Conservation (phyloP, 2,113 vertebrate species). For the Numida meleagris region DNA sequence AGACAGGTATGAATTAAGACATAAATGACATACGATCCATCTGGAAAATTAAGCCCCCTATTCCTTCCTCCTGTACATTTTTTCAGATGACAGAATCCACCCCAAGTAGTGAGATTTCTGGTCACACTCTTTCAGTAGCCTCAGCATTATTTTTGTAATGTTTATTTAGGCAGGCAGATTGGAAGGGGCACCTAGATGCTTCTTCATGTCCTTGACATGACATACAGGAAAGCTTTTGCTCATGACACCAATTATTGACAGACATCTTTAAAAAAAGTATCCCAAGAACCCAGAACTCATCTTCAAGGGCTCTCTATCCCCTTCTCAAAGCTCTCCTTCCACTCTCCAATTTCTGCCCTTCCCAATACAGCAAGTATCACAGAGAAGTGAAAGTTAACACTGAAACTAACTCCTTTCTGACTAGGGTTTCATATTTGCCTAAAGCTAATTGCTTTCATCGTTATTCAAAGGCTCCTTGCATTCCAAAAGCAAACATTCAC, state of each 20-base stretch:
- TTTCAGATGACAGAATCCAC: not conserved
- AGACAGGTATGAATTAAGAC: not conserved
- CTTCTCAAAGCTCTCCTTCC: not conserved
- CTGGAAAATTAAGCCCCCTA: not conserved
- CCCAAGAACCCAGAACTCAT: not conserved
- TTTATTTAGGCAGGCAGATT: not conserved
- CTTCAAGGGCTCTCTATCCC: not conserved
- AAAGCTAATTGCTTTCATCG: not conserved
- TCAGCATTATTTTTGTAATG: not conserved
- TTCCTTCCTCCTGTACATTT: not conserved
- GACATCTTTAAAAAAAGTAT: not conserved
- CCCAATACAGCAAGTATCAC: not conserved
- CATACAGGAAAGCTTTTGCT: not conserved
- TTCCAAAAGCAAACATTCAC: not conserved
- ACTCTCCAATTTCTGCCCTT: not conserved
- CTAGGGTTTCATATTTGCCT: not conserved
- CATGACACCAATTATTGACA: not conserved
- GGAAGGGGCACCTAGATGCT: not conserved
- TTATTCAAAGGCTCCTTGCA: not conserved
- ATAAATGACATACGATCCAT: not conserved
- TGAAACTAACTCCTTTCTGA: not conserved
- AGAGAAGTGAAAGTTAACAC: not conserved
- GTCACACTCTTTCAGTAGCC: not conserved
- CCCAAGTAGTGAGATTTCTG: not conserved
- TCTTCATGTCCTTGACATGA: not conserved